Evolutionary conservation across 1,140 invertebrate genomes (phyloP).

Genomic region (Drosophila sulfurigaster): DNA sequence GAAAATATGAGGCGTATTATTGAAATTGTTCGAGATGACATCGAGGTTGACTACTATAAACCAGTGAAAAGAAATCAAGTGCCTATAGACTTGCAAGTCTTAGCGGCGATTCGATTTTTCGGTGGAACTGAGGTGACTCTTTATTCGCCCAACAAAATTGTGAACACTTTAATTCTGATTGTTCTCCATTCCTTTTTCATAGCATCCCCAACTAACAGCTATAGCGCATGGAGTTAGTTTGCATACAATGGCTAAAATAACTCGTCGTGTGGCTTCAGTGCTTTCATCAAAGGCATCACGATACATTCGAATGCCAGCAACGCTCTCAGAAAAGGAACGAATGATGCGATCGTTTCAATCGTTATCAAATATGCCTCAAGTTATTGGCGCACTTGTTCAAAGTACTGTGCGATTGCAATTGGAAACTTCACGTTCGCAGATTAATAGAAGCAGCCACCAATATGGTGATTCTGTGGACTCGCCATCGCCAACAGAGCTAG

Average conservation of each 20-base stretch:
- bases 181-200: background rate
- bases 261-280: constrained; percentile 67
- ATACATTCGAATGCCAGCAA: constrained; percentile 76
- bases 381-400: constrained; percentile 68
- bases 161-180: background rate
- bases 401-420: constrained; percentile 50
- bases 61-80: constrained; percentile 68
- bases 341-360: constrained; percentile 69
- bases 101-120: constrained; percentile 68
- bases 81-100: constrained; percentile 71
- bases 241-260: constrained; percentile 69
- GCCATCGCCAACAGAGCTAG: constrained; percentile 32
- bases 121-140: constrained; percentile 72
- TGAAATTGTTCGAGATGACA: constrained; percentile 74
- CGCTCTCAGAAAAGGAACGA: constrained; percentile 71
- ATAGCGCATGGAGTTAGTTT: constrained; percentile 64
- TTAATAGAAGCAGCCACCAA: constrained; percentile 1
- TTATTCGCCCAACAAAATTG: background rate
- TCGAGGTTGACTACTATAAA: constrained; percentile 68
- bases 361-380: constrained; percentile 73
- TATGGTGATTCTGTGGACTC: background rate
- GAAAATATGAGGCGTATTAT: constrained; percentile 72
- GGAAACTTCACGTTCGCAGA: constrained; percentile 11
- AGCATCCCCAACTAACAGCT: constrained; percentile 71
- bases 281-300: constrained; percentile 71